Conservation (phyloP, 2,797 vertebrate genomes). For the Takifugu ocellatus region DNA sequence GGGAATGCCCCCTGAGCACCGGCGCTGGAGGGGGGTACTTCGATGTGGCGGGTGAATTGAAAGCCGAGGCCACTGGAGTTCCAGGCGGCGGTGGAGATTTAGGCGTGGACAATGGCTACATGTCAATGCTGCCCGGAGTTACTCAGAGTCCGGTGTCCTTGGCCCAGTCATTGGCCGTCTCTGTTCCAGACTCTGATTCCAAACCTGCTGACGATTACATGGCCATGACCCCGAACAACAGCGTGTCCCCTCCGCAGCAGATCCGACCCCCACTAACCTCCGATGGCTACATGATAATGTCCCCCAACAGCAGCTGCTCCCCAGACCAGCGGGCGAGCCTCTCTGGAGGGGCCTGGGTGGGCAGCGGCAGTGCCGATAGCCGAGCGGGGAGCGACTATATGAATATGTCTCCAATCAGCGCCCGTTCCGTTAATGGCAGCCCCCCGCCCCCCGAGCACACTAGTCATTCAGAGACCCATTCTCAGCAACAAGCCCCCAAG, state of each 20-base stretch:
- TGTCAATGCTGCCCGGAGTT: constrained; percentile 81
- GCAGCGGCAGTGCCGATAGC: constrained; percentile 73
- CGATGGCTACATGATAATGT: constrained; percentile 84
- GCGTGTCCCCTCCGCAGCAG: constrained; percentile 78
- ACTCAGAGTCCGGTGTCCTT: constrained; percentile 65
- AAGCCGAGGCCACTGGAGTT: constrained; percentile 52
- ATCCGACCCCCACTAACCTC: constrained; percentile 63
- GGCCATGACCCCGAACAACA: constrained; percentile 79
- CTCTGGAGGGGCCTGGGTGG: constrained; percentile 65
- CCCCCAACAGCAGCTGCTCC: constrained; percentile 77
- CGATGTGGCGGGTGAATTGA: constrained; percentile 70
- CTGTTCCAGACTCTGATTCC: constrained; percentile 66
- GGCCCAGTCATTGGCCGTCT: constrained; percentile 66
- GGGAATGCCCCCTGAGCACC: constrained; percentile 47
- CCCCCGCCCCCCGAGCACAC: constrained; percentile 58
- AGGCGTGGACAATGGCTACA: constrained; percentile 75
- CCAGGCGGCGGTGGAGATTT: constrained; percentile 37
- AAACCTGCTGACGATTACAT: constrained; percentile 78
- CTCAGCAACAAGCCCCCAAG: constrained; percentile 69
- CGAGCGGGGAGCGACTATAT: constrained; percentile 78
- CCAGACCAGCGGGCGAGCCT: constrained; percentile 71
- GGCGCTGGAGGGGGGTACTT: constrained; percentile 65
- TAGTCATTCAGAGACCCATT: constrained; percentile 50
- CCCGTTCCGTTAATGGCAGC: constrained; percentile 69
- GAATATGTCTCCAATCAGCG: constrained; percentile 83